Evolutionary conservation across 2,113 vertebrate species (phyloP).

Genomic region (Pachycephala philippinensis): DNA sequence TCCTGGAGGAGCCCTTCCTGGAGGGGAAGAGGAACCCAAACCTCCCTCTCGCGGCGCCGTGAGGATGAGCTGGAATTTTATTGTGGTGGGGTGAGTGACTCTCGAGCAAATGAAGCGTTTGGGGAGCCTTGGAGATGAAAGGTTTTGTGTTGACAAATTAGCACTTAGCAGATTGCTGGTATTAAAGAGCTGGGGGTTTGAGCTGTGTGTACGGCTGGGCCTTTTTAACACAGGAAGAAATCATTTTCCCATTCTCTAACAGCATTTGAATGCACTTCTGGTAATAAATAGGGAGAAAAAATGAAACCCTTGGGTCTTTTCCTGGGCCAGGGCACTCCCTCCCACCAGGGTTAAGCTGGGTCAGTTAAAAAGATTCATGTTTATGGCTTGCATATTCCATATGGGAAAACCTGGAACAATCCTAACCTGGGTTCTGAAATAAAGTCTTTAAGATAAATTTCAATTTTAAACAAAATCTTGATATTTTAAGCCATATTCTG

Average conservation of each 20-base stretch:
- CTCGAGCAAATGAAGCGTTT: not conserved
- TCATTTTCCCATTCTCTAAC: not conserved
- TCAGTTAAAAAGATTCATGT: not conserved
- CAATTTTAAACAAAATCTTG: not conserved
- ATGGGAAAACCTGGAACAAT: not conserved
- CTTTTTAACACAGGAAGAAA: not conserved
- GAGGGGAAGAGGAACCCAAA: not conserved
- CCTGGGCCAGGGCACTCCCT: not conserved
- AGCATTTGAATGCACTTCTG: not conserved
- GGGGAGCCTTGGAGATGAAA: slow-evolving; percentile 30
- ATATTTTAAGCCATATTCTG: not conserved
- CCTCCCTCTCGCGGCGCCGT: fast-evolving
- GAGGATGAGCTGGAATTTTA: not conserved
- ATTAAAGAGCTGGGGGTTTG: not conserved
- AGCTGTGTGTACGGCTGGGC: not conserved
- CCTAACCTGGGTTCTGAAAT: not conserved
- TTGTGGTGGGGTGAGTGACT: not conserved
- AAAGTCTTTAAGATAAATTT: not conserved
- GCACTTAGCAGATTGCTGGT: slow-evolving; percentile 10
- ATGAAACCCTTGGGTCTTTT: not conserved
- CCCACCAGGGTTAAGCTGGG: not conserved
- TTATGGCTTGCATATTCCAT: not conserved
- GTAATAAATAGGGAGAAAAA: not conserved
- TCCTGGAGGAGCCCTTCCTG: not conserved
- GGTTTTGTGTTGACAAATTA: slow-evolving; percentile 32